Evolutionary conservation across 1,140 invertebrate genomes (phyloP).

Genomic region (Panulirus ornatus): DNA sequence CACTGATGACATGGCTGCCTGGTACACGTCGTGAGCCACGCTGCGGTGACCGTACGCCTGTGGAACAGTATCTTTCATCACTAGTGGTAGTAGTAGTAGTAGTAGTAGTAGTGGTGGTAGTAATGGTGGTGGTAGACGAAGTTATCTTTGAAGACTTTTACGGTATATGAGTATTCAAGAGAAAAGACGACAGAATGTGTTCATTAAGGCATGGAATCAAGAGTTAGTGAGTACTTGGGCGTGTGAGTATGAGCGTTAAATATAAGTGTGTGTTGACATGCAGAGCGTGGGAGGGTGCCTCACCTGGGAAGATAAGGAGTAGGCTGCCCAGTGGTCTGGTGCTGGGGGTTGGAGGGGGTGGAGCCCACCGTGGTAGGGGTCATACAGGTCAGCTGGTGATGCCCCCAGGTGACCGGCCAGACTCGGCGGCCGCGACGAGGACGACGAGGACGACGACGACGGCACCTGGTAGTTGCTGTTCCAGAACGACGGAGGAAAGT

Average conservation of each 20-base stretch:
- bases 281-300: no score
- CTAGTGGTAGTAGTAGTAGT: background rate
- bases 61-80: no score
- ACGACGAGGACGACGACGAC: conserved; percentile 41
- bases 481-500: conserved; percentile 79
- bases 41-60: conserved; percentile 62
- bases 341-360: conserved; percentile 51
- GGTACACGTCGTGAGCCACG: conserved; percentile 57
- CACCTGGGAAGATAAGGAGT: conserved; percentile 57
- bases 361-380: conserved; percentile 56
- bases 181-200: no score
- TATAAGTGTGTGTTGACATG: no score
- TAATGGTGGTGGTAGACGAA: background rate
- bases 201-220: no score
- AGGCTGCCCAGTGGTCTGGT: conserved; percentile 52
- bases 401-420: conserved; percentile 53
- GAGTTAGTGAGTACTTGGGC: no score
- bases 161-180: no score
- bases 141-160: background rate
- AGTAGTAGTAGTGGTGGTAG: background rate
- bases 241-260: no score
- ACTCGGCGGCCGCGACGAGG: conserved; percentile 46
- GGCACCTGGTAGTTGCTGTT: conserved; percentile 78
- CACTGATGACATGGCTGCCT: conserved; percentile 57
- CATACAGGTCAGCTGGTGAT: conserved; percentile 40